Evolutionary conservation across 2,797 vertebrate species (phyloP), one percentile per base, ranked within the genome.

Genomic region (Argentina silus): DNA sequence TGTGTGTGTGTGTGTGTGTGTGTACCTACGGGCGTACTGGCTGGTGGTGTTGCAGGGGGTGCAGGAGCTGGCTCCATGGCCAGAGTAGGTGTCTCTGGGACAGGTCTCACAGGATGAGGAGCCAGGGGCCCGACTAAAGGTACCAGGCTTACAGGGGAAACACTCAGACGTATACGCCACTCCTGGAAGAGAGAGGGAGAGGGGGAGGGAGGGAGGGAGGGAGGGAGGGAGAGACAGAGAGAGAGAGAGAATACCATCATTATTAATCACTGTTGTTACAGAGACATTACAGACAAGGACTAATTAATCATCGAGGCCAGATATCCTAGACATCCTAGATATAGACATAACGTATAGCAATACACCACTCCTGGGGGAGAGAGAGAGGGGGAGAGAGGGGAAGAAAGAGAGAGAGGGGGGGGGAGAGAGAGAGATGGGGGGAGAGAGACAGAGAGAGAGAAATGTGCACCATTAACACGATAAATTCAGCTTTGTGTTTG

Each of bases 111-210:
- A 99, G 0, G 84, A 85, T 60, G 96, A 95, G 0, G 96, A 96
- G 11, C 98, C 96, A 0, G 96, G 94, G 27, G 81, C 85, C 23
- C 88, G 90, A 77, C 96, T 98, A 87, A 96, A 99, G 0, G 94
- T 97, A n/a, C 98, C 98, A 0, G 96, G 94, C 67, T 97, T 98
- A 87, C 98, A 99, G 0, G 93, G 95, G 2, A 98, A 99, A 85
- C 98, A 99, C 87, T 97, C 96, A 0, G 98, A 99, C 0, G 97
- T 97, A 78, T 99, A 99, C 0, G 98, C 97, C 72, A 99, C 98
- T 47, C 98, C 98, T 99, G 86, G 9, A 74, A 76, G n/a, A 6
- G 0, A 48, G 47, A 48, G 11, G 17, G 61, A 64, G 11, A 51
- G 15, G 14, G 12, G 21, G 65, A 67, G 19, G 12, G 10, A 3